A percentile compares a stretch with the other conserved stretches of the same genome.
Evolutionary conservation across 2,113 vertebrate species (phyloP).

Genomic region (Bubalus kerabau): DNA sequence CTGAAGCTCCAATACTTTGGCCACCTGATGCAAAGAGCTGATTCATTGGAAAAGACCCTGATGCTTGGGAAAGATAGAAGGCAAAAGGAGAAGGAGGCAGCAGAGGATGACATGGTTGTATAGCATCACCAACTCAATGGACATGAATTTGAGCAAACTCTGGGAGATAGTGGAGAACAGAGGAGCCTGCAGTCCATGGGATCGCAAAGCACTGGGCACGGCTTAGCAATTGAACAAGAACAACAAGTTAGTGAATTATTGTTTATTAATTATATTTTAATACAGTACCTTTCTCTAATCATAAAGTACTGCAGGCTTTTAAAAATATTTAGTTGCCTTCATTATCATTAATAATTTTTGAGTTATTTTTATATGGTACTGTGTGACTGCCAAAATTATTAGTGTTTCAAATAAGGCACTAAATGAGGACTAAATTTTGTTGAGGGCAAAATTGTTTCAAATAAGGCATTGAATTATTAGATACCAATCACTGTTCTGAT

Average conservation of each 20-base stretch:
- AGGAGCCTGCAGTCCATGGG: neutral
- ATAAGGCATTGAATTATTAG: neutral
- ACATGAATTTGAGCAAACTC: neutral
- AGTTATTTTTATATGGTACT: neutral
- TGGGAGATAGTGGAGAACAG: neutral
- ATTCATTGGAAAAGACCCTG: neutral
- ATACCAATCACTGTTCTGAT: neutral
- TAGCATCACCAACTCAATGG: neutral
- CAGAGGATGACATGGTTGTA: neutral
- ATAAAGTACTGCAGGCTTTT: neutral
- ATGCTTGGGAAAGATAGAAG: neutral
- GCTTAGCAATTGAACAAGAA: neutral
- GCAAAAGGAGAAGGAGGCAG: neutral
- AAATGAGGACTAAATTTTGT: neutral
- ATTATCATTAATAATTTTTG: constrained; percentile 4
- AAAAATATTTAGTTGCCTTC: constrained; percentile 16
- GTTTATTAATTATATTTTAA: neutral
- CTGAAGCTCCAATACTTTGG: neutral
- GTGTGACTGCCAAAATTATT: neutral
- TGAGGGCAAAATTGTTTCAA: constrained; percentile 23
- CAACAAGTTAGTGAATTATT: neutral
- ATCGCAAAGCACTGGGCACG: neutral
- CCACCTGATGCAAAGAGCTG: neutral
- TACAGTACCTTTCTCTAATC: constrained; percentile 15
- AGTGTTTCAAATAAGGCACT: constrained; percentile 27